Conservation (phyloP, 2,113 vertebrate species). For the Ailurus styani region DNA sequence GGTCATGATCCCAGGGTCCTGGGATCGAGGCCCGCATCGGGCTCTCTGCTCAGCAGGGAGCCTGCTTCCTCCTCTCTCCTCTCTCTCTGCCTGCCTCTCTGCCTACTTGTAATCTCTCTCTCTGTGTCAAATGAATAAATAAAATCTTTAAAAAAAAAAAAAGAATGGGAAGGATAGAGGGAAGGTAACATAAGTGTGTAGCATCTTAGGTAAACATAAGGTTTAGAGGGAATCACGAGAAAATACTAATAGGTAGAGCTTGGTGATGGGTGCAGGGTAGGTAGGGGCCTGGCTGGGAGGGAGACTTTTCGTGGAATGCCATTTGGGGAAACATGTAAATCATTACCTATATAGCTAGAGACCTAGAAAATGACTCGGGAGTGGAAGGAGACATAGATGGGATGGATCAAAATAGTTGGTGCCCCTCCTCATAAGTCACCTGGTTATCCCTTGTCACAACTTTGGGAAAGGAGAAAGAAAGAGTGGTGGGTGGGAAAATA, state of each 20-base stretch:
- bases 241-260: background rate
- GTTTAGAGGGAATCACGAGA: background rate
- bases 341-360: background rate
- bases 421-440: background rate
- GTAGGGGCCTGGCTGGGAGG: background rate
- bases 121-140: too few relatives aligned
- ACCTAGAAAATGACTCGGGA: background rate
- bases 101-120: too few relatives aligned
- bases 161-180: background rate
- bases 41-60: too few relatives aligned
- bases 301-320: background rate
- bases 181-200: background rate
- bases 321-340: background rate
- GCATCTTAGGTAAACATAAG: background rate
- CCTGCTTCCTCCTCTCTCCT: too few relatives aligned
- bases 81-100: too few relatives aligned
- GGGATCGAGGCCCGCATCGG: too few relatives aligned
- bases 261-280: too few relatives aligned
- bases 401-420: background rate
- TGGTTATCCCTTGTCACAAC: background rate
- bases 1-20: too few relatives aligned
- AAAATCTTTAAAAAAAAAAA: background rate
- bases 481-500: background rate
- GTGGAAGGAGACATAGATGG: background rate
- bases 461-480: background rate